Evolutionary conservation across 2,113 vertebrate genomes (phyloP).

Genomic region (Calyptommatus sinebrachiatus): DNA sequence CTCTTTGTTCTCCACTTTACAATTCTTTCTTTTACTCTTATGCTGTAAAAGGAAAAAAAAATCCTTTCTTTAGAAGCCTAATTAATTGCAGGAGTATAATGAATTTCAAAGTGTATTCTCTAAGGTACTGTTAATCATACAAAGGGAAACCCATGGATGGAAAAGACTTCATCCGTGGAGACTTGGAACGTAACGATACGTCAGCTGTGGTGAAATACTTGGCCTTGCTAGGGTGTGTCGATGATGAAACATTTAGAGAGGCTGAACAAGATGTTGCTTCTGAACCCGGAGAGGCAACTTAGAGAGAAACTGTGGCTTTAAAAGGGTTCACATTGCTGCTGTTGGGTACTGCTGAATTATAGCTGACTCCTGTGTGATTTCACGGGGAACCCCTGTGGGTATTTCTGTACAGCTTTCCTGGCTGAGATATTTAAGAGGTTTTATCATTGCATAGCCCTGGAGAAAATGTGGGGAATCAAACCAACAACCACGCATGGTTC

Average conservation of each 20-base stretch:
- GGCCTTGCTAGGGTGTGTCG: constrained; percentile 48
- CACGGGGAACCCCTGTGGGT: too few relatives aligned
- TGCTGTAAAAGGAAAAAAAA: background rate
- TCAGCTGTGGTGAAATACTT: constrained; percentile 54
- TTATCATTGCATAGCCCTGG: too few relatives aligned
- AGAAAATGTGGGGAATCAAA: too few relatives aligned
- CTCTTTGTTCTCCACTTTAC: background rate
- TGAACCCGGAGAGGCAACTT: constrained; percentile 45
- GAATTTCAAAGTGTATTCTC: background rate
- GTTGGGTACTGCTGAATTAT: too few relatives aligned
- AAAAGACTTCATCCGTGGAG: background rate
- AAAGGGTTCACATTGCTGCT: too few relatives aligned
- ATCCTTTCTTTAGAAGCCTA: background rate
- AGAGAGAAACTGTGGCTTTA: constrained; percentile 26
- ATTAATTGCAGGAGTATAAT: background rate
- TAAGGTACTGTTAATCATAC: background rate
- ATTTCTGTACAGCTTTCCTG: too few relatives aligned
- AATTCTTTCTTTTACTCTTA: too few relatives aligned
- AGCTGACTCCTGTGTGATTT: too few relatives aligned
- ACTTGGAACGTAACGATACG: constrained; percentile 12
- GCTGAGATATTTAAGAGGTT: too few relatives aligned
- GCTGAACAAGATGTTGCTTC: constrained; percentile 28
- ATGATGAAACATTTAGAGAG: constrained; percentile 50
- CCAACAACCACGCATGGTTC: too few relatives aligned
- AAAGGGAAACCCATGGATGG: background rate